Base-by-base conservation (phyloP, 2,113 vertebrate genomes). In the Eptesicus fuscus region DNA sequence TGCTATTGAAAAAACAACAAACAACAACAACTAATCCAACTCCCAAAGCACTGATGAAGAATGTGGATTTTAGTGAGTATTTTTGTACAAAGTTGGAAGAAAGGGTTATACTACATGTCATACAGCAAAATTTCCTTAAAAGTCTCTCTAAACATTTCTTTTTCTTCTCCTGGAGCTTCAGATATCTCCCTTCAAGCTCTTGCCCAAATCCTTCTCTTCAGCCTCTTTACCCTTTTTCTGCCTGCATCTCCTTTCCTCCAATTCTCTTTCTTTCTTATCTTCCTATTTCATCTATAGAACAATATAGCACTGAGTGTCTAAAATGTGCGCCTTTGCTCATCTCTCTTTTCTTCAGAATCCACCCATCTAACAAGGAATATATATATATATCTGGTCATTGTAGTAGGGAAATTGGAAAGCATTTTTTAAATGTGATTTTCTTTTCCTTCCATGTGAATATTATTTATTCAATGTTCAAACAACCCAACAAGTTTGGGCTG, bases 51-150 rank as follows among this genome's bases (percentile, higher is more conserved):
- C 74, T 69, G 69, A 47, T 63, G 28, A 70, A 88, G 47, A 90
- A 79, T 44, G 25, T 87, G 18, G 22, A 63, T 25, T 87, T 77
- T 70, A 87, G 61, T 16, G 14, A 89, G 49, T 47, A 49, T 63
- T 94, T 96, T 86, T 92, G 28, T 73, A 80, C 16, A 42, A 69
- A 80, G 32, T 84, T 59, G 83, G 84, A 35, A 71, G 82, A 71
- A 91, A 87, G 37, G 0, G 1, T 56, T 47, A 32, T 1, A 23
- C 28, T 61, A 61, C 7, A n/a, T 17, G n/a, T 28, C 42, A 61
- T 18, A 86, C 18, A 65, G 37, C 22, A 79, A 74, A 28, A 95
- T 70, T 73, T 82, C 74, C 83, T 88, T 78, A 59, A 83, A 88
- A 91, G 32, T 87, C 47, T 70, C 44, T 74, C 35, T 59, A 40